A percentile compares a stretch with the other conserved stretches of the same genome.
Evolutionary conservation across 2,888 invertebrate genomes (phyloP).

Genomic region (Escarpia spicata): DNA sequence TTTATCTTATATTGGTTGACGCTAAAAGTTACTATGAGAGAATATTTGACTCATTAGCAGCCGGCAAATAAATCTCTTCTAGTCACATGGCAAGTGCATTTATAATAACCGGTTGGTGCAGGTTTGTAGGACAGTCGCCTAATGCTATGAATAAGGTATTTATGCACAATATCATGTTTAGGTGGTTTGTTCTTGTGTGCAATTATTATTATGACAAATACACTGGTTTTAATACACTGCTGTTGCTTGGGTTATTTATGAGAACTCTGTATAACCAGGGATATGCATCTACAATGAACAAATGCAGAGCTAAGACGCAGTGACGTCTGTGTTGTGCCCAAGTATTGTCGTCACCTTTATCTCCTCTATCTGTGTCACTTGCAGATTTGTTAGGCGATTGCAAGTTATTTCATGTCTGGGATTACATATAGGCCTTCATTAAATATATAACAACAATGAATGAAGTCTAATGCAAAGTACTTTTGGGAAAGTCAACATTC

Average conservation of each 20-base stretch:
- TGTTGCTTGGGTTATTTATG: not conserved
- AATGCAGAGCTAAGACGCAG: no score
- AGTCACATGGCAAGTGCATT: not conserved
- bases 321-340: no score
- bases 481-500: no score
- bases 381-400: no score
- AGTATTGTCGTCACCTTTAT: no score
- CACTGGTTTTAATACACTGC: not conserved
- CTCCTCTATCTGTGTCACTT: no score
- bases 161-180: constrained; percentile 8
- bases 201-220: not conserved
- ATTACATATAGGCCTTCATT: no score
- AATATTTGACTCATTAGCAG: not conserved
- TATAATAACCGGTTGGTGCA: not conserved
- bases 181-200: not conserved
- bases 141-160: not conserved
- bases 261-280: no score
- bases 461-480: no score
- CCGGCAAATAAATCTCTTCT: not conserved
- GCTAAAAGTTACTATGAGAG: not conserved
- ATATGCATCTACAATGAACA: no score
- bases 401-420: no score
- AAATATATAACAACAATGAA: no score
- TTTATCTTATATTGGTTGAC: not conserved
- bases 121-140: not conserved